Evolutionary conservation across 2,797 vertebrate genomes (phyloP).

Genomic region (Pseudocheirus occidentalis): DNA sequence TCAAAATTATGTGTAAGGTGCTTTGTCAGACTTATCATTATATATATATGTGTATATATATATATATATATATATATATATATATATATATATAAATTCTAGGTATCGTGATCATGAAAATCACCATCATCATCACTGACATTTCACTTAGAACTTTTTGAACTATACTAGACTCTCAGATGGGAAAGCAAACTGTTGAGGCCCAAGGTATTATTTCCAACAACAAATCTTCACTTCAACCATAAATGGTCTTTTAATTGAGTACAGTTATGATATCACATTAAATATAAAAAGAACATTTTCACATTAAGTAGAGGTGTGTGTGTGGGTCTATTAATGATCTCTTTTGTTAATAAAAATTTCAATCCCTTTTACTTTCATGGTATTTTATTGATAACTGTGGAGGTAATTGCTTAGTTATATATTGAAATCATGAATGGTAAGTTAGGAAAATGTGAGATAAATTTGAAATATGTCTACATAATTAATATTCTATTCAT

Average conservation of each 20-base stretch:
- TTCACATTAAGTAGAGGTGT: background rate
- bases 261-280: background rate
- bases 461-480: constrained; percentile 1
- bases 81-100: no score
- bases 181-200: background rate
- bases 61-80: no score
- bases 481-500: constrained; percentile 66
- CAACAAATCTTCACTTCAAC: background rate
- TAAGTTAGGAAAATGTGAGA: constrained; percentile 8
- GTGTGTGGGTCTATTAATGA: background rate
- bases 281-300: background rate
- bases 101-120: background rate
- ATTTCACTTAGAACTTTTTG: background rate
- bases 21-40: background rate
- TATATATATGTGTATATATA: no score
- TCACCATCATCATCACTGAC: background rate
- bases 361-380: constrained; percentile 24
- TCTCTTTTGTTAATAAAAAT: background rate
- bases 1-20: background rate
- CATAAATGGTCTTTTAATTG: background rate
- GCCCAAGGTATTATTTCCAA: background rate
- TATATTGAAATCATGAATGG: constrained; percentile 7
- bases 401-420: background rate
- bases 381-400: constrained; percentile 3
- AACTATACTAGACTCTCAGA: background rate